These are phyloP conservation scores for Pachydiplax longipennis DNA, from an alignment of 2,888 invertebrate species.

Conservation along the genomic window DNA sequence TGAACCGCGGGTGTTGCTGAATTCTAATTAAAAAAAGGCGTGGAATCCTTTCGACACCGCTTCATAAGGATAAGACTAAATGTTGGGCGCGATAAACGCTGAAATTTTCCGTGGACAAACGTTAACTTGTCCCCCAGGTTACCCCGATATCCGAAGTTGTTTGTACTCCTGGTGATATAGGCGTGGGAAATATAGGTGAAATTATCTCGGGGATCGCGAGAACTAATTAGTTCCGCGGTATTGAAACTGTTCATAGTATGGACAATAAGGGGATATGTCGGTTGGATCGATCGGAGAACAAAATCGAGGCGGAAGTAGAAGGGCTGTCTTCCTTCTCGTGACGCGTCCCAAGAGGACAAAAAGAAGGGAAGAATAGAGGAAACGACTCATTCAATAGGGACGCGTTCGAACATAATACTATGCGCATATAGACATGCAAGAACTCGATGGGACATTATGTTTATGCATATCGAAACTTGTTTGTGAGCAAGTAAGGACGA, in stretches of 20 bases:
- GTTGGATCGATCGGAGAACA: not conserved
- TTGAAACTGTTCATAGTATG: not conserved
- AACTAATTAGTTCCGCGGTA: too few relatives aligned
- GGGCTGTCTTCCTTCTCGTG: not conserved
- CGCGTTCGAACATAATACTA: not conserved
- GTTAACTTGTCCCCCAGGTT: too few relatives aligned
- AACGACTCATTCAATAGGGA: not conserved
- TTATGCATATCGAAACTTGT: constrained; percentile 28
- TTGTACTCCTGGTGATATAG: too few relatives aligned
- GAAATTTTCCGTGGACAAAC: not conserved
- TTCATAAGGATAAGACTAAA: not conserved
- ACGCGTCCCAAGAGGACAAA: not conserved
- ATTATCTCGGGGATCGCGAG: too few relatives aligned
- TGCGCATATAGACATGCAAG: constrained; percentile 8
- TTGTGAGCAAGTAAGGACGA: constrained; percentile 8
- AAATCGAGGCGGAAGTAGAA: not conserved
- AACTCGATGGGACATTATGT: constrained; percentile 6
- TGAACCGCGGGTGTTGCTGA: not conserved
- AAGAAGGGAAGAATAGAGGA: not conserved
- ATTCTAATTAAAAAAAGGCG: not conserved
- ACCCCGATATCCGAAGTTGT: too few relatives aligned
- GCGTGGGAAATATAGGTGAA: too few relatives aligned
- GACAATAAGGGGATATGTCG: not conserved
- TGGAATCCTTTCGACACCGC: not conserved
- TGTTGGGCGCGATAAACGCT: too few relatives aligned